These are phyloP conservation scores for Bufotes viridis DNA, from an alignment of 2,797 vertebrate species.

Conservation along the genomic window DNA sequence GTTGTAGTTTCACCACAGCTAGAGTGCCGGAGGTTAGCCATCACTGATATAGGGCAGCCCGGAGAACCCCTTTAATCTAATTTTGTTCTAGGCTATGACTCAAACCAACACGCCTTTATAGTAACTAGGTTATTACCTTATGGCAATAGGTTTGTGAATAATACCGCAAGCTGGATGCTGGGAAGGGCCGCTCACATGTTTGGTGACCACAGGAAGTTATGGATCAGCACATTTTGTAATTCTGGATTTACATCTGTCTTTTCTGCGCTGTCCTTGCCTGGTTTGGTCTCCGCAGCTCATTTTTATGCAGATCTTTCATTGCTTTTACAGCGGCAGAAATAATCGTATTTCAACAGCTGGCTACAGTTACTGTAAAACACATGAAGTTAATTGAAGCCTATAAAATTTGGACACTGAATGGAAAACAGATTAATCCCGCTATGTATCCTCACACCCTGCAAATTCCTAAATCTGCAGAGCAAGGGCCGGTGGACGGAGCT, in stretches of 20 bases:
- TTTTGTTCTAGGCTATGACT: too few relatives aligned
- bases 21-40: too few relatives aligned
- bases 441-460: slow-evolving; percentile 37
- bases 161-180: background rate
- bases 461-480: slow-evolving; percentile 1
- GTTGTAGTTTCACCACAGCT: too few relatives aligned
- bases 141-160: background rate
- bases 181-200: background rate
- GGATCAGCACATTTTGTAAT: background rate
- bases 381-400: slow-evolving; percentile 45
- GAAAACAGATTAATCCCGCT: slow-evolving; percentile 34
- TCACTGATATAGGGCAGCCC: too few relatives aligned
- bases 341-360: slow-evolving; percentile 27
- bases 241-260: background rate
- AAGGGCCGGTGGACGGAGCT: background rate
- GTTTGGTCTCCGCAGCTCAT: background rate
- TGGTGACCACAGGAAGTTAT: background rate
- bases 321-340: background rate
- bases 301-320: background rate
- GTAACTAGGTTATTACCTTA: too few relatives aligned
- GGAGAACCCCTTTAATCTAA: too few relatives aligned
- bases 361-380: slow-evolving; percentile 21
- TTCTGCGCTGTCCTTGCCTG: background rate
- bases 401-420: slow-evolving; percentile 39
- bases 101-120: too few relatives aligned